Evolutionary conservation across 2,113 vertebrate genomes (phyloP).

Genomic region (Acrocephalus arundinaceus): DNA sequence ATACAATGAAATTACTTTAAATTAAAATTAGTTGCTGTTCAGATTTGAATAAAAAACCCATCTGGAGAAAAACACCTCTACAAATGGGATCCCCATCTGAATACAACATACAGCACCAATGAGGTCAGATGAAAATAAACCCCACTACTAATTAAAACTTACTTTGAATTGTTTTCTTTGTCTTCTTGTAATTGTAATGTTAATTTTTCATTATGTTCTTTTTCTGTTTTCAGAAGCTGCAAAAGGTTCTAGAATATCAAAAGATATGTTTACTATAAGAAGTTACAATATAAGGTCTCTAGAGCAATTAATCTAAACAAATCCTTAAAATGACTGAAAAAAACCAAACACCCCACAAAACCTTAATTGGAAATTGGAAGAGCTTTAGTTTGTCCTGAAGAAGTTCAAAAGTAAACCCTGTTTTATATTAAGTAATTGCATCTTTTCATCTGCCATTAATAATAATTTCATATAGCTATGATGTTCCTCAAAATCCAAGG

Average conservation of each 20-base stretch:
- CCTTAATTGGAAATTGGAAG: background rate
- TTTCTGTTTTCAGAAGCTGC: constrained; percentile 82
- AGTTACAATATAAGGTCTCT: background rate
- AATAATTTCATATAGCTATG: background rate
- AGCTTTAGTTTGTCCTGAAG: background rate
- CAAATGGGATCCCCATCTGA: background rate
- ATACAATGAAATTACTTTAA: background rate
- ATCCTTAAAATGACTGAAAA: background rate
- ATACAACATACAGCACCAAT: background rate
- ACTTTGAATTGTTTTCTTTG: constrained; percentile 91
- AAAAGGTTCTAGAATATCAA: constrained; percentile 78
- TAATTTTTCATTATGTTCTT: constrained; percentile 80
- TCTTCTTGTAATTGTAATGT: constrained; percentile 86
- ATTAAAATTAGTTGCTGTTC: background rate
- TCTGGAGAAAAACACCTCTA: background rate
- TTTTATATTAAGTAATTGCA: background rate
- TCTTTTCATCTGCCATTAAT: background rate
- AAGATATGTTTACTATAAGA: background rate
- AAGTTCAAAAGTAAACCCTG: background rate
- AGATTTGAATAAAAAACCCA: background rate
- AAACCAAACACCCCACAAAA: background rate
- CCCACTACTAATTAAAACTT: constrained; percentile 57
- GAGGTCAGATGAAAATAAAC: background rate
- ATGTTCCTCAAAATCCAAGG: background rate
- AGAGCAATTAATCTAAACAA: background rate